A percentile compares a stretch with the other conserved stretches of the same genome.
These are phyloP conservation scores for Uropsilus gracilis DNA, from an alignment of 2,113 vertebrate genomes.

Conservation along the genomic window DNA sequence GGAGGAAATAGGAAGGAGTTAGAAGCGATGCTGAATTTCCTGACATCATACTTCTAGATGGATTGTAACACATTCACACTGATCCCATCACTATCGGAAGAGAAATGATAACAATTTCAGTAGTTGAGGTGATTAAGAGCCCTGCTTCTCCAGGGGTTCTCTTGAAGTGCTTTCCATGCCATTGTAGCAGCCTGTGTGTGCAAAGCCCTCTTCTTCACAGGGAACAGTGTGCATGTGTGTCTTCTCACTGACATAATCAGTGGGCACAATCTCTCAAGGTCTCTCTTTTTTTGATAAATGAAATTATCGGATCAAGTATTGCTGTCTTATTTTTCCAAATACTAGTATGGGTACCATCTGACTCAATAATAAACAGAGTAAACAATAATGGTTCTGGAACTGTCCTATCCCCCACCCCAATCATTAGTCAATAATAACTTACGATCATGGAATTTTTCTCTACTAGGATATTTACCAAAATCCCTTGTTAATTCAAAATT, in stretches of 20 bases:
- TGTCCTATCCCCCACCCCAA: slow-evolving; percentile 9
- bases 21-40: not conserved
- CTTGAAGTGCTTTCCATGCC: slow-evolving; percentile 65
- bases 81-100: not conserved
- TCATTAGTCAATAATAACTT: slow-evolving; percentile 60
- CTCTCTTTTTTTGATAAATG: slow-evolving; percentile 84
- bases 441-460: slow-evolving; percentile 51
- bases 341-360: not conserved
- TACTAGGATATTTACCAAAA: slow-evolving; percentile 52
- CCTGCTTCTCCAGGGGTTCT: slow-evolving; percentile 60
- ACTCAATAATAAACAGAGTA: slow-evolving; percentile 11
- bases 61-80: not conserved
- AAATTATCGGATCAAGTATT: slow-evolving; percentile 77
- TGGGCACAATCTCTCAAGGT: slow-evolving; percentile 77
- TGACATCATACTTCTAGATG: not conserved
- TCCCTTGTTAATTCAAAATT: slow-evolving; percentile 42
- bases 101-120: slow-evolving; percentile 24
- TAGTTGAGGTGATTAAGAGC: not conserved
- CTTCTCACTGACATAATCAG: slow-evolving; percentile 81
- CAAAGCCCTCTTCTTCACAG: slow-evolving; percentile 80
- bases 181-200: slow-evolving; percentile 41
- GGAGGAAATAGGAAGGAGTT: not conserved
- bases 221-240: slow-evolving; percentile 80
- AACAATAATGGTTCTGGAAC: slow-evolving; percentile 29
- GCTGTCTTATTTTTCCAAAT: slow-evolving; percentile 64